Evolutionary conservation across 2,797 vertebrate genomes (phyloP), one percentile per base, ranked within the genome.

Genomic region (Sebastes itinus): DNA sequence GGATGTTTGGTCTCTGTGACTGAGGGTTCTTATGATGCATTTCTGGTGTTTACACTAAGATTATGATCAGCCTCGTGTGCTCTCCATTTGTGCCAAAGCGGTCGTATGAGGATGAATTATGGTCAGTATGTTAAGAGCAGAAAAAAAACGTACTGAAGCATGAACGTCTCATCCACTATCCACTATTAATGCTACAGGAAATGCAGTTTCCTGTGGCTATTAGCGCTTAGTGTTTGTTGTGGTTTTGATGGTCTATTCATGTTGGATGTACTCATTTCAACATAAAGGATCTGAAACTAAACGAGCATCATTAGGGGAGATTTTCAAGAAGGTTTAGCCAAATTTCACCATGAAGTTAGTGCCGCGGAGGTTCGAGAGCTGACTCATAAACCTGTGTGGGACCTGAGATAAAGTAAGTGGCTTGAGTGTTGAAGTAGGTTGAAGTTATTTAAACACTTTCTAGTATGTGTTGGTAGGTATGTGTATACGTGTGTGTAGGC

Each of bases 351-450:
- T 30, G 1, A 38, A 14, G 35, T 28, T 65, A 14, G 18, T 72
- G 5, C 11, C 35, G 20, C 3, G 22, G 49, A 38, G 38, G 64
- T 58, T 35, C 66, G 35, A 77, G 38, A 66, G 6, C 9, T 86
- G 73, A 86, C 56, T 87, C 83, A 83, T 6, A 14, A 27, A 56
- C 16, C 27, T 75, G 60, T 72, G 75, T 81, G 71, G 32, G 74
- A 62, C 52, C 35, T 64, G 1, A 7, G 27, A 23, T 22, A 9
- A 60, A 35, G 7, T 18, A 13, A 38, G 20, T 65, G 56, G 14
- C 2, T 30, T 28, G 1, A 33, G 4, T 4, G 6, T 27, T 49
- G 7, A 63, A 72, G 49, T 46, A 23, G n/a, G 66, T 56, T 20
- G 7, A 14, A n/a, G 11, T 52, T 66, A 63, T 65, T 71, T 13